phyloP scores from a whole-genome alignment of 2,888 invertebrate species.

The Meta bourneti region DNA sequence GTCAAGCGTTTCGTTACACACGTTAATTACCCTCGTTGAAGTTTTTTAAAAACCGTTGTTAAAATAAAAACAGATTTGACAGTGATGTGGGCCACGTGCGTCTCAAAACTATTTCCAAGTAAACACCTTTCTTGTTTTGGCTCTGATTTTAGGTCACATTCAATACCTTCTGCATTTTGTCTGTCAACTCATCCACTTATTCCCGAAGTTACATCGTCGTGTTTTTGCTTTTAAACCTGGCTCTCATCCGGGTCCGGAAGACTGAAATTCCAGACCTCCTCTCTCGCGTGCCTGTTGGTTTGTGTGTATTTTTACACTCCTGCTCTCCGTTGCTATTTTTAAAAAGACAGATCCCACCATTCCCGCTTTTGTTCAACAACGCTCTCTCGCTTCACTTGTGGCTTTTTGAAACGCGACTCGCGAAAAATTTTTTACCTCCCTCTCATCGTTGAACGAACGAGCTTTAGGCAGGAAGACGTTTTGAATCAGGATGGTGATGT shows the following conservation, averaged over 20 bases:
- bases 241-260: constrained; percentile 26
- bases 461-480: constrained; percentile 58
- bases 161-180: not conserved
- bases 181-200: constrained; percentile 23
- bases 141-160: not conserved
- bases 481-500: constrained; percentile 66
- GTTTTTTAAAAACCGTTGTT: not conserved
- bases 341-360: constrained; percentile 20
- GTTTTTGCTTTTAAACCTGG: constrained; percentile 4
- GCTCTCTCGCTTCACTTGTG: constrained; percentile 17
- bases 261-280: constrained; percentile 54
- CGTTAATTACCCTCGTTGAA: not conserved
- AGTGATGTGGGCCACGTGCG: not conserved
- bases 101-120: not conserved
- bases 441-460: not conserved
- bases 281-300: constrained; percentile 11
- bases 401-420: constrained; percentile 32
- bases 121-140: not conserved
- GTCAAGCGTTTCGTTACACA: not conserved
- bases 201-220: constrained; percentile 12
- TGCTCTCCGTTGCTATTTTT: constrained; percentile 57
- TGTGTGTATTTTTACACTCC: constrained; percentile 66
- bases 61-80: not conserved
- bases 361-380: constrained; percentile 43
- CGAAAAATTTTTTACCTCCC: constrained; percentile 19